Evolutionary conservation across 2,888 invertebrate species (phyloP).

Genomic region (Torymus texanus): DNA sequence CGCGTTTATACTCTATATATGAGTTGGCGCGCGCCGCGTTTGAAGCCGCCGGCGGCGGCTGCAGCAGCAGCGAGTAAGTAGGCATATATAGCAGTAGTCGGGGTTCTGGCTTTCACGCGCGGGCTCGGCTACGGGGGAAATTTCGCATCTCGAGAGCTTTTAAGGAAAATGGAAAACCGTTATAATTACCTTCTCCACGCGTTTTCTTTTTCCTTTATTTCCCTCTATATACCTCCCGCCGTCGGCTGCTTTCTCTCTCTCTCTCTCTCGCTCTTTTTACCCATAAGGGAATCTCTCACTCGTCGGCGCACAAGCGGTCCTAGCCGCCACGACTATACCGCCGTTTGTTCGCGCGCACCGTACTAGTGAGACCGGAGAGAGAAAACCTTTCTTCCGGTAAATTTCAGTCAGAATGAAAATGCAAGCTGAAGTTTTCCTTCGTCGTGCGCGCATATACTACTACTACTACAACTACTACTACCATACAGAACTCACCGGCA

Average conservation of each 20-base stretch:
- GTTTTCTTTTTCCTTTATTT: conserved; percentile 37
- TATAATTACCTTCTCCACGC: conserved; percentile 33
- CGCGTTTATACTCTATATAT: too few species aligned
- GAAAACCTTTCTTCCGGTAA: conserved; percentile 29
- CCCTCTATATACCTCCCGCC: background rate
- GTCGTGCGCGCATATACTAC: background rate
- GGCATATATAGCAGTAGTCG: background rate
- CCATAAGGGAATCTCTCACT: background rate
- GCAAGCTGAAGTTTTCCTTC: conserved; percentile 33
- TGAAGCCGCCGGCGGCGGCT: too few species aligned
- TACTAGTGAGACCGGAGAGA: background rate
- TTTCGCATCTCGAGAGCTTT: conserved; percentile 16
- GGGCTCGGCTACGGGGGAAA: background rate
- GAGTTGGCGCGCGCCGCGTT: too few species aligned
- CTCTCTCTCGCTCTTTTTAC: background rate
- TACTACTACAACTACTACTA: too few species aligned
- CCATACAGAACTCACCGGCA: too few species aligned
- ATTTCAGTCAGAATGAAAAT: conserved; percentile 35
- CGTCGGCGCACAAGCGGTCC: background rate
- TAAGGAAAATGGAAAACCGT: conserved; percentile 40
- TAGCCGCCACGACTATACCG: background rate
- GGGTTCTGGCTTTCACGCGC: too few species aligned
- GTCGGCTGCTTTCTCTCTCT: background rate
- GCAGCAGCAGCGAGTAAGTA: background rate
- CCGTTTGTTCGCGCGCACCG: conserved; percentile 12